phyloP scores from a whole-genome alignment of 2,113 vertebrate genomes.

The Hyla sarda region DNA sequence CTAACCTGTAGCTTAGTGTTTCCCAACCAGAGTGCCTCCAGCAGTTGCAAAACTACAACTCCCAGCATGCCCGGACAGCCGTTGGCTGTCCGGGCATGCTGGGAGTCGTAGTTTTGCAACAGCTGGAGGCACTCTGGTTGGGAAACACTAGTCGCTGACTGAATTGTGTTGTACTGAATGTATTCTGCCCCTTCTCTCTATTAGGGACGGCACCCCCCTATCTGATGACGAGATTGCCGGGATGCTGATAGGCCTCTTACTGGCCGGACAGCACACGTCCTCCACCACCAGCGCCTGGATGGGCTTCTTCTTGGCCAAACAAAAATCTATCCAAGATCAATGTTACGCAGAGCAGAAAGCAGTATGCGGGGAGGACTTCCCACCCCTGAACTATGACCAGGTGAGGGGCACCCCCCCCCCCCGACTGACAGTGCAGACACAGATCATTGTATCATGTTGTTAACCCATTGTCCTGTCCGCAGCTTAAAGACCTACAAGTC shows the following conservation, averaged over 20 bases:
- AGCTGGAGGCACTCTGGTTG: too few relatives aligned
- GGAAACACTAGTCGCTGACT: too few relatives aligned
- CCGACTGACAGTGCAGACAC: not conserved
- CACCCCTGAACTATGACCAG: slow-evolving; percentile 85
- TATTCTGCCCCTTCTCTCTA: too few relatives aligned
- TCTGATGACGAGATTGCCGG: slow-evolving; percentile 86
- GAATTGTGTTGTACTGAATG: too few relatives aligned
- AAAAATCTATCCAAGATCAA: slow-evolving; percentile 81
- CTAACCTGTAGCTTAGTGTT: too few relatives aligned
- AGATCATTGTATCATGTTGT: not conserved
- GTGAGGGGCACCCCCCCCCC: slow-evolving; percentile 67
- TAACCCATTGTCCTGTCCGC: slow-evolving; percentile 36
- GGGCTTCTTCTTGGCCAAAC: slow-evolving; percentile 91
- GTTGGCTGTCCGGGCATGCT: too few relatives aligned
- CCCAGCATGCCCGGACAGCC: too few relatives aligned
- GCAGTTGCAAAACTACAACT: too few relatives aligned
- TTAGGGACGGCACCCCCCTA: slow-evolving; percentile 85
- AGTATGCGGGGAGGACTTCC: slow-evolving; percentile 84
- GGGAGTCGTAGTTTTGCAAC: too few relatives aligned
- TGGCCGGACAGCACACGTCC: slow-evolving; percentile 96
- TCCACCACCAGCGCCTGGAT: slow-evolving; percentile 97
- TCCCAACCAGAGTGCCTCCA: too few relatives aligned
- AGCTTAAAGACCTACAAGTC: slow-evolving; percentile 91
- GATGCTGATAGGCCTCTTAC: slow-evolving; percentile 91
- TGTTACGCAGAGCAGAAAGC: slow-evolving; percentile 89